Evolutionary conservation across 1,140 invertebrate species (phyloP), one percentile per base, ranked within the genome.

Genomic region (Cepaea nemoralis): DNA sequence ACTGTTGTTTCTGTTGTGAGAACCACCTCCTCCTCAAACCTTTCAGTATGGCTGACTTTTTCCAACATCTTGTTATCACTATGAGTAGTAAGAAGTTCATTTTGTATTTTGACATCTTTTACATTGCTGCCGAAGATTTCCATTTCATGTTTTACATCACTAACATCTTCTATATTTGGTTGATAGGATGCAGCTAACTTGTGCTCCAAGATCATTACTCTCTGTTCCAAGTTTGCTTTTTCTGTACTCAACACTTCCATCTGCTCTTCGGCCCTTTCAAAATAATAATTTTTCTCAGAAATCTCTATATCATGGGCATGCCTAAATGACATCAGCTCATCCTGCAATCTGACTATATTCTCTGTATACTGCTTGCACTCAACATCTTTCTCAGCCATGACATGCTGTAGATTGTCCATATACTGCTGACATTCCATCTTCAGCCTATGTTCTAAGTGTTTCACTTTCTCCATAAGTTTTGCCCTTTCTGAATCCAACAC

Each of bases 311-410:
- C 6, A 40, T 71, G 69, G n/a, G 31, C 37, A 71, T 42, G 35
- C 19, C 22, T 16, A n/a, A 40, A 35, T 19, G 40, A 42, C 22
- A 40, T 37, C 22, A 75, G 31, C 35, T 75, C 45, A 75, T 75
- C 73, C 22, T 75, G 40, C 35, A 48, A n/a, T 35, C 3, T 27
- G 6, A 40, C 24, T 31, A 63, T 63, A 10, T 63, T 63, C 59
- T 63, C 59, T 31, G 59, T 63, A 16, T 63, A 63, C 59, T 63
- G 59, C 33, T 63, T 63, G n/a, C 59, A 31, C 10, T 63, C 59
- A 6, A 31, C 33, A 31, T 63, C 59, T 63, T 31, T 63, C n/a
- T 63, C 59, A 6, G 1, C 1, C 5, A 31, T 19, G 12, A 63
- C 16, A 63, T 10, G 16, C n/a, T 31, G 59, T 19, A 63, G 16